Conservation (phyloP, 37 sponge, comb jelly and placozoan species). For the Chondrilla cf. caribensis region DNA sequence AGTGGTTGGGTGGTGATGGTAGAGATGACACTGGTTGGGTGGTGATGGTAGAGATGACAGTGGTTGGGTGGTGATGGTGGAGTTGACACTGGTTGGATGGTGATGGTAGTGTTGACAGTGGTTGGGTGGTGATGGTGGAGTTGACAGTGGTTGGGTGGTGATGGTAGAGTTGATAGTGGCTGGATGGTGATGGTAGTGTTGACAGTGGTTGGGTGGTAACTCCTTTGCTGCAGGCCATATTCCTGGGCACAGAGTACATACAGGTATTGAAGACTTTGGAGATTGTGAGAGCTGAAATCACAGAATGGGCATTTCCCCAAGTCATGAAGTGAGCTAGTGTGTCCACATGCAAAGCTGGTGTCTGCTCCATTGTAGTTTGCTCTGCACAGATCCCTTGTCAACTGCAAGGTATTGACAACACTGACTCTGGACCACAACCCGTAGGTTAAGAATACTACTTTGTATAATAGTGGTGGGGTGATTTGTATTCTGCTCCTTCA, state of each 20-base stretch:
- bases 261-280: conserved; percentile 33
- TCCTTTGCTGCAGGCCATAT: conserved; percentile 31
- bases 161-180: too few relatives aligned
- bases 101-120: too few relatives aligned
- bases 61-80: too few relatives aligned
- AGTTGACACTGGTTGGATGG: too few relatives aligned
- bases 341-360: neutral
- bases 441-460: neutral
- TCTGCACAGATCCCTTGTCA: neutral
- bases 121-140: too few relatives aligned
- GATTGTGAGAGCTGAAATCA: conserved; percentile 32
- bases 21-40: too few relatives aligned
- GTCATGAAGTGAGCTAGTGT: conserved; percentile 36
- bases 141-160: too few relatives aligned
- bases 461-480: neutral
- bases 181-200: too few relatives aligned
- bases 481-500: neutral
- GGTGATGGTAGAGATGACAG: too few relatives aligned
- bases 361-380: neutral
- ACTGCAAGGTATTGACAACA: conserved; percentile 5
- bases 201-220: neutral
- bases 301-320: conserved; percentile 40
- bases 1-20: too few relatives aligned
- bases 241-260: conserved; percentile 39
- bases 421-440: conserved; percentile 45